Evolutionary conservation across 2,113 vertebrate genomes (phyloP).

Genomic region (Tychaedon coryphoeus): DNA sequence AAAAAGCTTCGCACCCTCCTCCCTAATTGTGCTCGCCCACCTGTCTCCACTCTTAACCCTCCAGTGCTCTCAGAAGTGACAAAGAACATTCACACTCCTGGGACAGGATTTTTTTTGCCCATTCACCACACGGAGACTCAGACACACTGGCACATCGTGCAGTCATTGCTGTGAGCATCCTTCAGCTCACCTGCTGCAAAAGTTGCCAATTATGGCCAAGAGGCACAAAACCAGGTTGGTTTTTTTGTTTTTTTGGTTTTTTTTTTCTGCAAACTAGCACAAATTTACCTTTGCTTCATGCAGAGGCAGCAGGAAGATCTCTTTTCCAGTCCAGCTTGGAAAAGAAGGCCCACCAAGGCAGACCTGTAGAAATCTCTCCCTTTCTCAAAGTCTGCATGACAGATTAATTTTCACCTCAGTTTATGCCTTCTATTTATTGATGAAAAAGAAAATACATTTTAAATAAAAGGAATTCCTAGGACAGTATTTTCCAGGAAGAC

Average conservation of each 20-base stretch:
- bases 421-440: not conserved
- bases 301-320: not conserved
- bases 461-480: not conserved
- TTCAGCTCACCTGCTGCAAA: not conserved
- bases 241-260: too few species aligned
- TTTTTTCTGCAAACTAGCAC: not conserved
- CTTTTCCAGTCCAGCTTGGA: not conserved
- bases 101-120: not conserved
- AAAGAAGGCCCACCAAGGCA: not conserved
- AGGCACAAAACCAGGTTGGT: not conserved
- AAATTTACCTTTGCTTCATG: not conserved
- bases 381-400: not conserved
- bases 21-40: not conserved
- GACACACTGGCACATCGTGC: rapidly evolving
- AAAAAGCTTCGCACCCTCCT: not conserved
- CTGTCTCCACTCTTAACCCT: not conserved
- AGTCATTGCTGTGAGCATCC: not conserved
- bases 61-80: not conserved
- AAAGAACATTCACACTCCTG: not conserved
- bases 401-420: not conserved
- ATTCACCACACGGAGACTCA: not conserved
- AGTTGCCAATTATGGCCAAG: not conserved
- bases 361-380: not conserved
- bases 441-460: not conserved
- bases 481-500: not conserved